phyloP scores from a whole-genome alignment of 2,113 vertebrate genomes.

The Acinonyx jubatus region DNA sequence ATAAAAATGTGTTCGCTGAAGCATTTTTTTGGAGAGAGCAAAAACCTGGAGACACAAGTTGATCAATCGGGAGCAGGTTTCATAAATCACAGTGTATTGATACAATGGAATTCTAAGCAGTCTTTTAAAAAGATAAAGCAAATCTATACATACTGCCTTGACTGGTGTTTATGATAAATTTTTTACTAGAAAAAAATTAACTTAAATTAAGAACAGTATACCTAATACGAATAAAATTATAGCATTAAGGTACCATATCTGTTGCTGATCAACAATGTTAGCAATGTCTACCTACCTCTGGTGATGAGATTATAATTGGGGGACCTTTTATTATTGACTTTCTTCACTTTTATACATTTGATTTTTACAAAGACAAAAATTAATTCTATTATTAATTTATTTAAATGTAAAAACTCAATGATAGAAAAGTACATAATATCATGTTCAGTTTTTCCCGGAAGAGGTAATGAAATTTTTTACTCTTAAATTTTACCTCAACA shows the following conservation, averaged over 20 bases:
- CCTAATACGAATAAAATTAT: not conserved
- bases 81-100: not conserved
- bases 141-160: not conserved
- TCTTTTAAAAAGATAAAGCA: not conserved
- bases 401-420: not conserved
- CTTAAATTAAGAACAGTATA: not conserved
- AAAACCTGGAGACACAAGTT: not conserved
- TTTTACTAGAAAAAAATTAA: not conserved
- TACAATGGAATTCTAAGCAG: not conserved
- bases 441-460: not conserved
- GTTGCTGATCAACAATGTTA: not conserved
- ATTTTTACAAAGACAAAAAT: not conserved
- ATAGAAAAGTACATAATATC: not conserved
- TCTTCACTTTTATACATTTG: not conserved
- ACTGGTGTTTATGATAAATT: not conserved
- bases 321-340: not conserved
- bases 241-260: not conserved
- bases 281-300: no score
- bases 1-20: not conserved
- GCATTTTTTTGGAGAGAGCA: not conserved
- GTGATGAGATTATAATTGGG: not conserved
- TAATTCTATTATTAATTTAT: not conserved
- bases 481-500: not conserved
- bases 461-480: not conserved
- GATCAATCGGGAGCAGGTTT: not conserved